These are phyloP conservation scores for Melanotaenia boesemani DNA, from an alignment of 2,797 vertebrate genomes.

Conservation along the genomic window DNA sequence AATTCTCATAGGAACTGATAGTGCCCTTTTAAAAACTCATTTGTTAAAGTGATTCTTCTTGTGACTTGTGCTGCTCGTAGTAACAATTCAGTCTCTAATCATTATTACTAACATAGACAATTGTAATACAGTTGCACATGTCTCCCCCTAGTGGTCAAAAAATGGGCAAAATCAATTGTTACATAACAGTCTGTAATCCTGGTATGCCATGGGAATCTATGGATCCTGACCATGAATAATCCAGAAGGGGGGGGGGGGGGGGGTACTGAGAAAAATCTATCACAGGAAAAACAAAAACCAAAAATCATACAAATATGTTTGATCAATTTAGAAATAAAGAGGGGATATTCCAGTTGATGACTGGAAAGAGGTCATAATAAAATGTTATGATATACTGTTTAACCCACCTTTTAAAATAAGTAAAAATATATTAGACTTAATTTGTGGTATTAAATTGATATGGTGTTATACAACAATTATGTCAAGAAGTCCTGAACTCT, in stretches of 20 bases:
- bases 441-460: no score
- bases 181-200: slow-evolving; percentile 62
- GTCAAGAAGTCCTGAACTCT: slow-evolving; percentile 15
- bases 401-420: no score
- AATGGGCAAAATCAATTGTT: slow-evolving; percentile 37
- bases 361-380: neutral
- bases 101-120: no score
- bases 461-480: slow-evolving; percentile 11
- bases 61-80: no score
- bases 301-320: no score
- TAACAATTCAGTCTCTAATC: no score
- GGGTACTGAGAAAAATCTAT: neutral
- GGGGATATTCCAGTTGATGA: slow-evolving; percentile 14
- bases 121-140: neutral
- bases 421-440: neutral
- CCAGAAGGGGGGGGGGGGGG: neutral
- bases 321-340: slow-evolving; percentile 6
- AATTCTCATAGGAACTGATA: no score
- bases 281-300: neutral
- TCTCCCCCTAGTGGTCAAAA: slow-evolving; percentile 50
- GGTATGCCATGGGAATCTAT: slow-evolving; percentile 52
- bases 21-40: no score
- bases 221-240: slow-evolving; percentile 59
- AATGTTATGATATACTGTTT: no score
- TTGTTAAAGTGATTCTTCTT: no score